Evolutionary conservation across 2,797 vertebrate genomes (phyloP).

Genomic region (Alauda arvensis): DNA sequence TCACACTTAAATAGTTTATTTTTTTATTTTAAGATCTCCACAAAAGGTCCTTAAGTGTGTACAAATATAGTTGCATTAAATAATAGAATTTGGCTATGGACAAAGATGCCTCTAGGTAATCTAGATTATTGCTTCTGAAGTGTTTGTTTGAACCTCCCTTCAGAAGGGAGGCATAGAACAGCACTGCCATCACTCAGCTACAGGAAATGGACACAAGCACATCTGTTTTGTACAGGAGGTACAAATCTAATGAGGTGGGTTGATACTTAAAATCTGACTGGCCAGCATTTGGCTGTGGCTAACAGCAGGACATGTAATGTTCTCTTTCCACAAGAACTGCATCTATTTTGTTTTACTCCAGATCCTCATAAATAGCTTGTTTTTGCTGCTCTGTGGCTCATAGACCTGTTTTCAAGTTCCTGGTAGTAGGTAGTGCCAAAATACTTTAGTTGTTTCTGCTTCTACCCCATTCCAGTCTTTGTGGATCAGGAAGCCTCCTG

Average conservation of each 20-base stretch:
- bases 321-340: not conserved
- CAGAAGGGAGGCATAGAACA: not conserved
- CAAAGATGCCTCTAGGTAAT: not conserved
- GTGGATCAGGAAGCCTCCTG: not conserved
- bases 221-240: not conserved
- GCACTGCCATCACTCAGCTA: not conserved
- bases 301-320: not conserved
- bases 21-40: slow-evolving; percentile 1
- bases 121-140: not conserved
- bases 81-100: not conserved
- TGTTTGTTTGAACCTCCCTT: not conserved
- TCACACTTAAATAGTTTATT: not conserved
- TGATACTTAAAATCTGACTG: not conserved
- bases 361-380: not conserved
- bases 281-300: not conserved
- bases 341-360: not conserved
- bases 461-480: not conserved
- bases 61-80: not conserved
- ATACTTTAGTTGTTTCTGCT: not conserved
- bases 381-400: not conserved
- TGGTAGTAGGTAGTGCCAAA: not conserved
- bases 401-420: not conserved
- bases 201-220: not conserved
- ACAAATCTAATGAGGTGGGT: not conserved
- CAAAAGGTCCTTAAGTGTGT: not conserved